phyloP scores from a whole-genome alignment of 2,113 vertebrate genomes.

The Corvus cornix region DNA sequence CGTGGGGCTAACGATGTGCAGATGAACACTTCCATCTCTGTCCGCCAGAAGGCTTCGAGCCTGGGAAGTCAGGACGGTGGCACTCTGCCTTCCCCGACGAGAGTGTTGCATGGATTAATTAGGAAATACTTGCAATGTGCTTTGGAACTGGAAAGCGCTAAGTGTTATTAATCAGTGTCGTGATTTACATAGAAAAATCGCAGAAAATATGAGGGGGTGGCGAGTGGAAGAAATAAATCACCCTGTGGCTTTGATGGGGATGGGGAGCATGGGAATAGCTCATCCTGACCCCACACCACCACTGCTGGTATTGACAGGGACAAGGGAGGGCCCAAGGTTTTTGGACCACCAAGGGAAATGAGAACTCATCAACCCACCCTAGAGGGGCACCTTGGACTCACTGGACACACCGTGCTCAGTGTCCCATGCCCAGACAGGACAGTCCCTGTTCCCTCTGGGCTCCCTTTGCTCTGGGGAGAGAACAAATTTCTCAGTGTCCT shows the following conservation, averaged over 20 bases:
- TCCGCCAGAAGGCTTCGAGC: background rate
- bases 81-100: background rate
- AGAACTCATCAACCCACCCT: background rate
- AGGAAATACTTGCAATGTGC: background rate
- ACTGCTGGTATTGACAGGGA: background rate
- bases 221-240: slow-evolving; percentile 1
- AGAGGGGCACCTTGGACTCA: background rate
- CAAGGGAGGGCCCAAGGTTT: background rate
- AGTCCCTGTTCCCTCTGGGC: background rate
- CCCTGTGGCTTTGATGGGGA: background rate
- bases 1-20: background rate
- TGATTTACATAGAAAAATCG: background rate
- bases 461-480: background rate
- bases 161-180: slow-evolving; percentile 34
- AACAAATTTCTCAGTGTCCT: background rate
- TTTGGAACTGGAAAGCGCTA: background rate
- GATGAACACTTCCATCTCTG: slow-evolving; percentile 34
- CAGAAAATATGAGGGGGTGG: background rate
- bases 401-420: fast-evolving
- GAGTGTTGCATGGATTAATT: slow-evolving; percentile 24
- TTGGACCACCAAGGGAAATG: background rate
- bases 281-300: background rate
- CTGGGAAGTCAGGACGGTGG: background rate
- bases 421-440: background rate
- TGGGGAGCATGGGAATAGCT: background rate